Conservation (phyloP, 2,113 vertebrate genomes). For the Saiga tatarica region DNA sequence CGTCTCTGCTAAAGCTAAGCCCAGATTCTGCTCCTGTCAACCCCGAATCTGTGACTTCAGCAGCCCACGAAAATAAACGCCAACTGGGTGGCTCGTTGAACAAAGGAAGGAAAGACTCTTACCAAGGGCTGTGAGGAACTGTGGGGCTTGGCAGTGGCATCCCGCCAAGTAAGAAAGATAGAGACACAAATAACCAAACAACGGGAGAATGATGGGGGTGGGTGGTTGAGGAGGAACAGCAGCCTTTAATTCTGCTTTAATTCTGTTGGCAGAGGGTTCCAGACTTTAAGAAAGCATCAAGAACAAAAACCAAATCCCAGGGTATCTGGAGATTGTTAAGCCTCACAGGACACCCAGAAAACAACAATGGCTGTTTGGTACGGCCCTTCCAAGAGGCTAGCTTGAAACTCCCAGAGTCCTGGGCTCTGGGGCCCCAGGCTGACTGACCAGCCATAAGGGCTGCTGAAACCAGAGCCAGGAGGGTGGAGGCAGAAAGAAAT, state of each 20-base stretch:
- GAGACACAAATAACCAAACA: neutral
- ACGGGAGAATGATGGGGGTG: accelerated
- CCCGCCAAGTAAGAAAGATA: neutral
- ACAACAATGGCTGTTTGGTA: neutral
- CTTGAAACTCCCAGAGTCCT: constrained; percentile 22
- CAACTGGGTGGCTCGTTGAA: neutral
- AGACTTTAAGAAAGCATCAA: neutral
- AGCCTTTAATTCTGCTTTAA: neutral
- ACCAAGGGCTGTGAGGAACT: neutral
- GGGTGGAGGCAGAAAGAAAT: constrained; percentile 13
- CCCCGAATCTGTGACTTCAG: neutral
- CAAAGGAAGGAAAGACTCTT: neutral
- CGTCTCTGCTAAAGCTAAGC: neutral
- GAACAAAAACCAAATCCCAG: neutral
- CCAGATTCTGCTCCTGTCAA: neutral
- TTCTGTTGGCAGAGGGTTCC: neutral
- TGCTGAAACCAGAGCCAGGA: neutral
- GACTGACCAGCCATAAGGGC: constrained; percentile 17
- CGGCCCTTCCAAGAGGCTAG: constrained; percentile 26
- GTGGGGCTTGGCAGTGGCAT: neutral
- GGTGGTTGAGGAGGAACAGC: neutral
- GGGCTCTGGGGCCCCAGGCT: constrained; percentile 25
- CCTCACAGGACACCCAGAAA: neutral
- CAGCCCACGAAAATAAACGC: neutral
- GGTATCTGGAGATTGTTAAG: neutral